Conservation (phyloP, 2,113 vertebrate species). For the Megaleporinus macrocephalus region DNA sequence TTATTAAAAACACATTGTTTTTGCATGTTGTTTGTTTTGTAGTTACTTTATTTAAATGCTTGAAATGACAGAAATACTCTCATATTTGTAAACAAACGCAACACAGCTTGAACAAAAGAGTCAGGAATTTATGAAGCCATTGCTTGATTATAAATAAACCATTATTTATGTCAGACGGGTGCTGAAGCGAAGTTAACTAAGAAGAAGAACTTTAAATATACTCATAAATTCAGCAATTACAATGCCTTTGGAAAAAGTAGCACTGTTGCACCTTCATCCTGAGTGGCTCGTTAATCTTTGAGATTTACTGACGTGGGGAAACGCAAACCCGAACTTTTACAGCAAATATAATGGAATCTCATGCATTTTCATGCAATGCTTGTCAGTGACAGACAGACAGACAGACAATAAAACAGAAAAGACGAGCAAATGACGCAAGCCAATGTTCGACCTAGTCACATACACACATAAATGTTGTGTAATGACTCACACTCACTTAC, state of each 20-base stretch:
- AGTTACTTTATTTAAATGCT: no score
- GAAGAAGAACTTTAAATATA: background rate
- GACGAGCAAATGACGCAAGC: background rate
- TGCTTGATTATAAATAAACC: background rate
- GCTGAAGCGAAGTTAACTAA: background rate
- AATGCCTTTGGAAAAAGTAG: background rate
- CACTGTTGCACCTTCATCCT: background rate
- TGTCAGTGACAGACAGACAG: background rate
- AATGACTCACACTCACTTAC: background rate
- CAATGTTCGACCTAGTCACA: background rate
- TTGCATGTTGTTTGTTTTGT: no score
- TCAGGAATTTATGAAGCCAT: background rate
- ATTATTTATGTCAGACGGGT: background rate
- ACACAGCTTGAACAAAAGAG: background rate
- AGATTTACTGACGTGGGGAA: background rate
- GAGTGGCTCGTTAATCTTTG: background rate
- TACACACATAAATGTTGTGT: background rate
- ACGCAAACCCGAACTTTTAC: background rate
- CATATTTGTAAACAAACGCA: background rate
- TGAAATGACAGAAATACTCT: no score
- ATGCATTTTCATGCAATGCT: background rate
- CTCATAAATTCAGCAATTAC: background rate
- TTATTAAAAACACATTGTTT: no score
- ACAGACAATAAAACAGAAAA: background rate
- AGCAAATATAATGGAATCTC: background rate